A percentile compares a stretch with the other conserved stretches of the same genome.
Conservation (phyloP, 2,113 vertebrate species). For the Haliaeetus leucogaster region DNA sequence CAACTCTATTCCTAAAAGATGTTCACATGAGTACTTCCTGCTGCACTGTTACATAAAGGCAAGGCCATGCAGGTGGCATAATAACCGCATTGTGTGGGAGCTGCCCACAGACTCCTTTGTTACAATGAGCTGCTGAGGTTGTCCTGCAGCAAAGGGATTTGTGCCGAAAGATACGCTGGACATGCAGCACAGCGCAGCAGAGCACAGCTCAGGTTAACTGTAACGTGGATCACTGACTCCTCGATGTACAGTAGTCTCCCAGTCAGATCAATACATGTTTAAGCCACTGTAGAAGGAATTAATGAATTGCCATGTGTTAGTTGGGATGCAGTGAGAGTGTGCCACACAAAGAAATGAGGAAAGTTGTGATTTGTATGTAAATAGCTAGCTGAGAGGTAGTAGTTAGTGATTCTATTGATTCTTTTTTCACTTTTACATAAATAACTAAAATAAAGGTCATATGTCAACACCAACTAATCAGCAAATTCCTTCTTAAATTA, state of each 20-base stretch:
- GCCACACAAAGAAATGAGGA: background rate
- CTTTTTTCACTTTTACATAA: background rate
- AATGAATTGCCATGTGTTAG: background rate
- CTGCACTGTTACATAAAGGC: background rate
- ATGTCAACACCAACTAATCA: background rate
- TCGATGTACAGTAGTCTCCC: background rate
- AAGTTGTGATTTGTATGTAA: background rate
- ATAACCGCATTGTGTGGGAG: background rate
- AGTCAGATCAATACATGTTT: background rate
- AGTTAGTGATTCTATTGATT: background rate
- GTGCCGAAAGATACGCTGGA: background rate
- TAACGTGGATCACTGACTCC: background rate
- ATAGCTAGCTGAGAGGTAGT: background rate
- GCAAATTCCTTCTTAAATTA: background rate
- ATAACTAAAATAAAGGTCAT: background rate
- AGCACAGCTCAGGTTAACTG: background rate
- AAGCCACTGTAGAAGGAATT: background rate
- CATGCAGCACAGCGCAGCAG: background rate
- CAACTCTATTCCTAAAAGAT: too few relatives aligned
- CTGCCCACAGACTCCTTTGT: background rate
- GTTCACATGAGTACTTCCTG: too few relatives aligned
- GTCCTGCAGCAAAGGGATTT: background rate
- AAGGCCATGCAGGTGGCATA: background rate
- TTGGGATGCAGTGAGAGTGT: background rate
- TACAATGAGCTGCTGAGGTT: background rate